Evolutionary conservation across 2,888 invertebrate species (phyloP), one percentile per base, ranked within the genome.

Genomic region (Euphydryas editha): DNA sequence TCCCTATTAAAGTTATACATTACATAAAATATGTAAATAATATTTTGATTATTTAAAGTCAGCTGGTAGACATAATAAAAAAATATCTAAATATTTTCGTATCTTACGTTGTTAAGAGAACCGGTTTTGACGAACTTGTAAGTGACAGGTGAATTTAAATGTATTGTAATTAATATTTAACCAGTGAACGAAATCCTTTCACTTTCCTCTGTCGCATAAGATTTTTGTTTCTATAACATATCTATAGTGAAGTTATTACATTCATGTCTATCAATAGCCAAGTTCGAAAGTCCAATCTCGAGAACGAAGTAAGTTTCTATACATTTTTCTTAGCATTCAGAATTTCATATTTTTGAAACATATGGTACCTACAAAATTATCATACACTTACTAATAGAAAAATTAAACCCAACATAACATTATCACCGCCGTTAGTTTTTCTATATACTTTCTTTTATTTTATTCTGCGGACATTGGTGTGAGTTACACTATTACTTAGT

Each of bases 181-280:
- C 61, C 58, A 62, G 51, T 56, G 56, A 54, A 46, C 57, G 60
- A 42, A 65, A 65, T 71, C 71, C 74, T 71, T 74, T 73, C 74
- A 74, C 74, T 75, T 72, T 73, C 46, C 49, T 54, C 49, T 46
- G 15, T 59, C 59, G 36, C 47, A 55, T 58, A 56, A 37, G 51
- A 60, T 64, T 44, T 21, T 59, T 57, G 46, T 63, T 55, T 36
- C 65, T 65, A 61, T 70, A 71, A 60, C 69, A 49, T 61, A 70
- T 66, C 69, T 55, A 65, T 55, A 71, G 68, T 68, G 59, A 64
- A 68, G 39, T 62, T 67, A n/a, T n/a, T n/a, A 63, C 47, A 68
- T 71, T 70, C 59, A 79, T 79, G 80, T 76, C 77, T 77, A 72
- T 71, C 73, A 75, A 73, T 76, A 78, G 68, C 66, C 71, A 59